Percentiles rank a stretch among this genome's conserved stretches.
These are phyloP conservation scores for Tethea ocularis DNA, from an alignment of 2,888 invertebrate species.

Conservation along the genomic window DNA sequence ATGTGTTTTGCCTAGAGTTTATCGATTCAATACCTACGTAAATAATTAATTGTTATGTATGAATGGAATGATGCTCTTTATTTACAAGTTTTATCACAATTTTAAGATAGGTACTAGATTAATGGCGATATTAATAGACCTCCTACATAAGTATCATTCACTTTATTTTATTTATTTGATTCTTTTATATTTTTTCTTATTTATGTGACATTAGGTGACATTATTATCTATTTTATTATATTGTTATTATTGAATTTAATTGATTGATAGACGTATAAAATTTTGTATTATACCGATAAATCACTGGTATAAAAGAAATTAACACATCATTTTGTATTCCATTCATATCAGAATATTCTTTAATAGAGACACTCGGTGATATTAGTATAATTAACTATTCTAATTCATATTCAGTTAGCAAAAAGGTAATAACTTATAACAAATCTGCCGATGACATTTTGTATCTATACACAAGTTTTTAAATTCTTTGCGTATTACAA, in stretches of 20 bases:
- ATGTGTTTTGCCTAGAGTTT: neutral
- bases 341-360: neutral
- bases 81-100: constrained; percentile 4
- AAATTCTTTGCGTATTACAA: too few species aligned
- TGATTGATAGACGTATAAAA: neutral
- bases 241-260: neutral
- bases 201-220: neutral
- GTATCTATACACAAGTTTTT: too few species aligned
- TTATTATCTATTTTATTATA: neutral
- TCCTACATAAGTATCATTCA: neutral
- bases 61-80: constrained; percentile 14
- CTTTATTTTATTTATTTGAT: neutral
- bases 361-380: neutral
- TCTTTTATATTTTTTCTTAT: neutral
- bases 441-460: too few species aligned
- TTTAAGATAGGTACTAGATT: neutral
- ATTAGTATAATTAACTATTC: neutral
- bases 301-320: neutral
- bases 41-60: constrained; percentile 3
- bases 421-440: too few species aligned
- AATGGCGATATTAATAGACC: neutral
- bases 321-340: neutral
- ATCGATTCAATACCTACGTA: neutral
- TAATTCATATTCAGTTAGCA: too few species aligned
- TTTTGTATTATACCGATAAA: neutral